Percentiles rank a stretch among this genome's conserved stretches.
These are phyloP conservation scores for Ia io DNA, from an alignment of 2,113 vertebrate genomes.

Conservation along the genomic window DNA sequence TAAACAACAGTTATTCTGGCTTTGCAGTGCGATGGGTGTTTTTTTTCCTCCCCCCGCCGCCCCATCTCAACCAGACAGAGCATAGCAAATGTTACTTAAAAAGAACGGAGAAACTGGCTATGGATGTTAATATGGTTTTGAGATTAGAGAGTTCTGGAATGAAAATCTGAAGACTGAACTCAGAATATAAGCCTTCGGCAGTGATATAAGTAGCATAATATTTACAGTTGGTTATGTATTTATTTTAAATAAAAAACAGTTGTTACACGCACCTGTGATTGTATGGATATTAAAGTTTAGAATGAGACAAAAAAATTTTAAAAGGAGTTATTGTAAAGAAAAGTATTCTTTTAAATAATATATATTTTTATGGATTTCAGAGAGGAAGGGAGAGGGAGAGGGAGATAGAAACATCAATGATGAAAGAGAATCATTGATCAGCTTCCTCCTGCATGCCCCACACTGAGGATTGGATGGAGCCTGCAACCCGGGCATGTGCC, in stretches of 20 bases:
- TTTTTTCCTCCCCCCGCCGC: no score
- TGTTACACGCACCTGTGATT: neutral
- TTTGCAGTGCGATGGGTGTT: neutral
- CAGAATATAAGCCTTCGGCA: neutral
- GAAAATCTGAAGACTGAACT: neutral
- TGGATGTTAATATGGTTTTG: conserved; percentile 27
- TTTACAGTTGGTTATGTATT: neutral
- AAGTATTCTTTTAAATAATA: neutral
- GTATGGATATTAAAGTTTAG: neutral
- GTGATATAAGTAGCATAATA: neutral
- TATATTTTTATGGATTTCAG: no score
- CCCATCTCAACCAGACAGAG: neutral
- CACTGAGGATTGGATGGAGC: no score
- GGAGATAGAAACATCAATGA: no score
- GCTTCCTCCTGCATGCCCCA: no score
- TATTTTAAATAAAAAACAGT: conserved; percentile 17
- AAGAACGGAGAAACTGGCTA: conserved; percentile 19
- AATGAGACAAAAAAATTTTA: neutral
- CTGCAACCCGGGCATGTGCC: no score
- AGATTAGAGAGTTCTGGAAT: conserved; percentile 12
- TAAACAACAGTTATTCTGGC: conserved; percentile 43
- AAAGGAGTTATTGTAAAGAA: neutral
- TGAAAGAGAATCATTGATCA: no score
- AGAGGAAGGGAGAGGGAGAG: no score
- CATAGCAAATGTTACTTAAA: conserved; percentile 42